Evolutionary conservation across 2,113 vertebrate genomes (phyloP), one percentile per base, ranked within the genome.

Genomic region (Phalacrocorax carbo): DNA sequence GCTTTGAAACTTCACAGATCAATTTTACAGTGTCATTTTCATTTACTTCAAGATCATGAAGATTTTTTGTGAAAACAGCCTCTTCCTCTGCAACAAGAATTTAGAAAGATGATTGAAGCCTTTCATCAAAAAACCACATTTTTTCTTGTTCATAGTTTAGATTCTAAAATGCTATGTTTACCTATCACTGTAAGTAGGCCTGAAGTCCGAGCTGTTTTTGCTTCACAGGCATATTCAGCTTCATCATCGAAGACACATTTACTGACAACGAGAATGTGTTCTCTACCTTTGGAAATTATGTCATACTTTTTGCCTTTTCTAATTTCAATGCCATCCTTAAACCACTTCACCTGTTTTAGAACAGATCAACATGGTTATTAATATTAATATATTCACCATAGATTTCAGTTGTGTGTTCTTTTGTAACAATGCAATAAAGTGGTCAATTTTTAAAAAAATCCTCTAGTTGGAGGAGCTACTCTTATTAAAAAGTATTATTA

Each of bases 261-360:
- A 96, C 98, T 99, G 91, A 99, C 71, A 48, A 99, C 97, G 77
- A 99, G 99, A 96, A 98, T 98, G 44, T 98, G 99, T 89, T 99
- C 98, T 70, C 98, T 98, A 64, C 99, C 99, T 96, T 99, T 99
- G 51, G 98, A 98, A 62, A 99, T 98, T 36, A 99, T 99, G 94
- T 99, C 99, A 64, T 99, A 99, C 83, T 99, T 99, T 96, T 99
- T 99, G 92, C 99, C 99, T 97, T 99, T 99, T 97, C 99, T 98
- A 94, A 99, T 99, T 98, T 99, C 99, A 61, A 97, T 97, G 81
- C 99, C 99, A 78, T 99, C 99, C 96, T 98, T 99, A 97, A 99
- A 99, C 99, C 99, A 99, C 44, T 98, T 98, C 66, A 99, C 99
- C 99, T 99, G 88, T 97, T 92, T 81, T 48, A 96, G 88, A 91